Percentiles rank a stretch among this genome's conserved stretches.
phyloP scores from a whole-genome alignment of 1,140 invertebrate genomes.

The Drosophila miranda region DNA sequence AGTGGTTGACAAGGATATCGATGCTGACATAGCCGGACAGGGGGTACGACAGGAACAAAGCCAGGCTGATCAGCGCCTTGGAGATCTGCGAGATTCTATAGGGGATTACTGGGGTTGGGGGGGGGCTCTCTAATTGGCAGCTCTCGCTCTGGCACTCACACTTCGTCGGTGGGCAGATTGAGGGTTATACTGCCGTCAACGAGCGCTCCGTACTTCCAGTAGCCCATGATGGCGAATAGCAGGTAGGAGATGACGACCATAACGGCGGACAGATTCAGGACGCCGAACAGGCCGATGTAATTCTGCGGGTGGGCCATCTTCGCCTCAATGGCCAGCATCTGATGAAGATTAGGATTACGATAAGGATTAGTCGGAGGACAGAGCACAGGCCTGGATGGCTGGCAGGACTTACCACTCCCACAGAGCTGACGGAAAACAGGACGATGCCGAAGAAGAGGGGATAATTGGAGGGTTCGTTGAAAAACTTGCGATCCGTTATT shows the following conservation, averaged over 20 bases:
- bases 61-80: constrained; percentile 20
- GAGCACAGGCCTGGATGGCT: too few species aligned
- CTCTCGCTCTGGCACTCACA: constrained; percentile 17
- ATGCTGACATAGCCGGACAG: constrained; percentile 49
- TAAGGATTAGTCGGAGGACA: not conserved
- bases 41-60: constrained; percentile 45
- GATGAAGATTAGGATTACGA: not conserved
- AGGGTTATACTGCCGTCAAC: constrained; percentile 22
- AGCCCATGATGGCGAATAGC: constrained; percentile 41
- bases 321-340: constrained; percentile 52
- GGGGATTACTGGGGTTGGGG: too few species aligned
- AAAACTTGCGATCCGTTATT: constrained; percentile 13
- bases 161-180: constrained; percentile 36
- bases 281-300: constrained; percentile 40
- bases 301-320: constrained; percentile 34
- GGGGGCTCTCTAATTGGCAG: too few species aligned
- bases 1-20: constrained; percentile 42
- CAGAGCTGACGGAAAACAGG: constrained; percentile 39
- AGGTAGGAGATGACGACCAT: constrained; percentile 15
- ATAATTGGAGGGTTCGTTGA: not conserved
- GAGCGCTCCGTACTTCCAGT: constrained; percentile 35
- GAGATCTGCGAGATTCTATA: constrained; percentile 24
- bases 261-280: constrained; percentile 2
- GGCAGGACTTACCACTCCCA: constrained; percentile 47
- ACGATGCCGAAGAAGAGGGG: constrained; percentile 41